Conservation (phyloP, 92 coral and sea anemone genomes). For the Epizoanthus scotinus region DNA sequence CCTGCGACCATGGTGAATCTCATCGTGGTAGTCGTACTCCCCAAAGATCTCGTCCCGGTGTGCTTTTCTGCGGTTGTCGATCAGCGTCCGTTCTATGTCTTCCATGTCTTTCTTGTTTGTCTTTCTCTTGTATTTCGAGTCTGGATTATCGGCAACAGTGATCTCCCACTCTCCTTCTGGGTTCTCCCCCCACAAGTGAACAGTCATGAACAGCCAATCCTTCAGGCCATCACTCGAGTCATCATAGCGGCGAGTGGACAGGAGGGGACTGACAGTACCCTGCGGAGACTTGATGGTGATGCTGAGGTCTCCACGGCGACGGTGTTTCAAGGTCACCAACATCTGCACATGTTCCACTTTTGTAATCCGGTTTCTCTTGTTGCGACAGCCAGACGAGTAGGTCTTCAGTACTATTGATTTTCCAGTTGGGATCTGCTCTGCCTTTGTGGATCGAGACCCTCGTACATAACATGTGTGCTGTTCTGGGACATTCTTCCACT, state of each 20-base stretch:
- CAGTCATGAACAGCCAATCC: constrained; percentile 91
- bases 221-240: constrained; percentile 74
- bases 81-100: constrained; percentile 74
- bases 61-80: constrained; percentile 79
- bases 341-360: constrained; percentile 88
- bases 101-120: constrained; percentile 72
- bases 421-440: constrained; percentile 59
- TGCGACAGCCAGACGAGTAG: constrained; percentile 76
- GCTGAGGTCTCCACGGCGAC: constrained; percentile 86
- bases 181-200: constrained; percentile 89
- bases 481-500: constrained; percentile 78
- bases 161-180: constrained; percentile 82
- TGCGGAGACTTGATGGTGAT: constrained; percentile 75
- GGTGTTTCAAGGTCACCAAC: constrained; percentile 72
- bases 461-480: constrained; percentile 70
- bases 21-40: constrained; percentile 91
- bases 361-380: constrained; percentile 58
- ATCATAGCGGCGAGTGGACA: constrained; percentile 77
- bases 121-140: constrained; percentile 39
- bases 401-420: constrained; percentile 56
- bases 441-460: constrained; percentile 47
- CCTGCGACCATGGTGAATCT: constrained; percentile 92
- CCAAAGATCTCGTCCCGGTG: constrained; percentile 70
- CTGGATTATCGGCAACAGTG: constrained; percentile 62
- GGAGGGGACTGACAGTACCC: constrained; percentile 73